Conservation (phyloP, 2,888 invertebrate species). For the Bellardia pandia region DNA sequence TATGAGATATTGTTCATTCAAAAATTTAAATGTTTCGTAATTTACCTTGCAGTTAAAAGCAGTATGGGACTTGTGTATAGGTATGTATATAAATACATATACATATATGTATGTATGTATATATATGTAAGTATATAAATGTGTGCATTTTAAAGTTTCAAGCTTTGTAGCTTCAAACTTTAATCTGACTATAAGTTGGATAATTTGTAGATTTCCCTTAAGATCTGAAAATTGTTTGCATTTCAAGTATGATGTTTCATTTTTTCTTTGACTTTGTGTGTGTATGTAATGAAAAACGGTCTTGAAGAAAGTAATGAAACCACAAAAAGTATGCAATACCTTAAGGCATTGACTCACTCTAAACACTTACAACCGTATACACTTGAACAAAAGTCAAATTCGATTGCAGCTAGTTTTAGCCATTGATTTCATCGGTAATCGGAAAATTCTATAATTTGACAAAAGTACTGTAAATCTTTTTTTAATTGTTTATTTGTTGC, state of each 20-base stretch:
- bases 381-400: not conserved
- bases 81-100: not conserved
- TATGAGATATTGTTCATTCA: constrained; percentile 30
- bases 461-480: no score
- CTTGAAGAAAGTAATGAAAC: constrained; percentile 53
- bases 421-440: no score
- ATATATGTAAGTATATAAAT: no score
- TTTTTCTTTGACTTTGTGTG: not conserved
- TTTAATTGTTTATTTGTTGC: no score
- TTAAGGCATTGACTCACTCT: constrained; percentile 47
- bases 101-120: not conserved
- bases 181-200: constrained; percentile 62
- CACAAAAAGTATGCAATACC: constrained; percentile 62
- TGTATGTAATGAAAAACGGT: constrained; percentile 36
- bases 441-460: no score
- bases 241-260: constrained; percentile 28
- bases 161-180: constrained; percentile 46
- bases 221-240: constrained; percentile 62
- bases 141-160: not conserved
- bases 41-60: constrained; percentile 43
- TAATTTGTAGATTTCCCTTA: constrained; percentile 69
- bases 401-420: no score
- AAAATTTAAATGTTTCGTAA: constrained; percentile 55
- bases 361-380: not conserved
- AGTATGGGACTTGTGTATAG: not conserved